Conservation (phyloP, 2,888 invertebrate species). For the Scaptomyza reducta region DNA sequence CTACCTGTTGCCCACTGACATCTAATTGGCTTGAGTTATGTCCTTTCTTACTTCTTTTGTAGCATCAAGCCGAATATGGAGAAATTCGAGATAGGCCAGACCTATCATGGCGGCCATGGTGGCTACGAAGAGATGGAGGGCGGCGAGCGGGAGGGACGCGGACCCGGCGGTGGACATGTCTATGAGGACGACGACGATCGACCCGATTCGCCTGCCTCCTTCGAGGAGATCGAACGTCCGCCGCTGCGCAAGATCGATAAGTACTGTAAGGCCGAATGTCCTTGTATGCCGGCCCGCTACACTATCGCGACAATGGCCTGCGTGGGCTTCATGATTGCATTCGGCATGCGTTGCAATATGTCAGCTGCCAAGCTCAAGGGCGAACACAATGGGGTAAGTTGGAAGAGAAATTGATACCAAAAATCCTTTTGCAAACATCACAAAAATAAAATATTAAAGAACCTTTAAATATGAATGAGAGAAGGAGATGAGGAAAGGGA, state of each 20-base stretch:
- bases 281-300: conserved; percentile 92
- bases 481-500: background rate
- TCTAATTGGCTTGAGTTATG: conserved; percentile 73
- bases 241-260: conserved; percentile 94
- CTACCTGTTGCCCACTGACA: conserved; percentile 46
- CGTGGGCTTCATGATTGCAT: conserved; percentile 96
- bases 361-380: conserved; percentile 97
- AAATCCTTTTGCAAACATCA: background rate
- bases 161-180: conserved; percentile 80
- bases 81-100: conserved; percentile 83
- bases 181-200: conserved; percentile 86
- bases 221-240: conserved; percentile 93
- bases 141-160: conserved; percentile 78
- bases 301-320: conserved; percentile 94
- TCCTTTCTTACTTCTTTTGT: conserved; percentile 23
- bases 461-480: background rate
- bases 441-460: background rate
- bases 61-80: conserved; percentile 81
- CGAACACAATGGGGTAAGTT: conserved; percentile 86
- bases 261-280: conserved; percentile 93
- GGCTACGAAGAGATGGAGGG: conserved; percentile 84
- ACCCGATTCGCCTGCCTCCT: conserved; percentile 89
- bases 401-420: too few species aligned
- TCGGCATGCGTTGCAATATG: conserved; percentile 99
- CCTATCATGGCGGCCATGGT: conserved; percentile 81